Evolutionary conservation across 2,113 vertebrate species (phyloP), one percentile per base, ranked within the genome.

Genomic region (Hemibagrus wyckioides): DNA sequence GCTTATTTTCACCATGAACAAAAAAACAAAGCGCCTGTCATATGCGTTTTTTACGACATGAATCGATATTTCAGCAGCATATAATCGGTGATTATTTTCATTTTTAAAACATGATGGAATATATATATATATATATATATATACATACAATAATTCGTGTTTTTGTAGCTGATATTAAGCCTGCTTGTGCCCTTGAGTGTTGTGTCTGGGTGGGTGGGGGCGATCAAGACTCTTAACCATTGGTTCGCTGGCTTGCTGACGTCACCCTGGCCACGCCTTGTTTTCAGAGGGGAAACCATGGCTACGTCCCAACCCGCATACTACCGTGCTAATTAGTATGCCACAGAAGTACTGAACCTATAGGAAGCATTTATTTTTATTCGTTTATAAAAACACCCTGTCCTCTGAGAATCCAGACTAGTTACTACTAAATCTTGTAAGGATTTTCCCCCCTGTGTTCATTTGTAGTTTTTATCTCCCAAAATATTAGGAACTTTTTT

Each of bases 131-230:
- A 39, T 23, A 44, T 5, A 69, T 36, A 44, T 23, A 39, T 3
- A 39, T 67, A 67, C 1, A 6, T 23, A 25, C 6, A 48, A 76
- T 48, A 75, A 6, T 25, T 44, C 21, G 10, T 39, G 17, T 69
- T 56, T 19, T n/a, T 50, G 65, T 7, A 73, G 54, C n/a, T 54
- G 54, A 41, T 44, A 54, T 77, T 41, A 76, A 83, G 65, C 81
- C 71, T 83, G 59, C 57, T 76, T 30, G 81, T 86, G 87, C 56
- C 87, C 87, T 90, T 88, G 87, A 84, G 63, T 69, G 65, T 75
- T 83, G 86, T 65, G 84, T 50, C 10, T 82, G 52, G 52, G 84
- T 61, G 33, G 79, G 65, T 25, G 76, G 85, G 17, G 25, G 13
- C 14, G 44, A 84, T 41, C 63, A 83, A 77, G 36, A 48, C 44